Base-by-base conservation (phyloP, 2,113 vertebrate genomes). In the Pygoscelis adeliae region DNA sequence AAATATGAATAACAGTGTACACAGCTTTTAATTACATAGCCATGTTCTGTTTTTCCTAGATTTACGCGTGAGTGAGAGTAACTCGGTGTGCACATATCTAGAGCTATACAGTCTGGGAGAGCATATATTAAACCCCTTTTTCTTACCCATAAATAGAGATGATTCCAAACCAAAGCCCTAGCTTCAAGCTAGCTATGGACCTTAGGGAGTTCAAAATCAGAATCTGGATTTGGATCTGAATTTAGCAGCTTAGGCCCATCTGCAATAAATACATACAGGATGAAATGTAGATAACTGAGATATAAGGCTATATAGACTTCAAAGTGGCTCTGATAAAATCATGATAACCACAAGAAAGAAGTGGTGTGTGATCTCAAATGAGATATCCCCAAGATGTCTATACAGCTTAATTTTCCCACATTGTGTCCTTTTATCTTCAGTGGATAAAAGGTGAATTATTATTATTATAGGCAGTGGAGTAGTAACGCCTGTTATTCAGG, bases 371-470 rank as follows among this genome's bases (percentile, higher is more conserved):
- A 97, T 96, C 97, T 96, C 89, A 96, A 87, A 96, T 93, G 96
- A 97, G 97, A 97, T 97, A 97, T 96, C 87, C 93, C 93, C 95
- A 91, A 94, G 97, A 97, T 94, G 94, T 94, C 97, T 96, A 93
- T 96, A 95, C 95, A 97, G 95, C 93, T 96, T 97, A 96, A 97
- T 97, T 97, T 97, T 97, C 97, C 96, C 94, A 97, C 96, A 95
- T 96, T 96, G 95, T 96, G 96, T 97, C 96, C 94, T 96, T 97
- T 97, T 96, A 97, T 97, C 96, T 97, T 97, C 82, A 65, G 77
- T 94, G 95, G 94, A 97, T 97, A 96, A 97, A 97, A 97, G 95
- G 97, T 97, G 93, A 97, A 96, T 97, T 97, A 96, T 97, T 97
- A 96, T 97, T 97, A 96, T 96, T 96, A 88, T 87, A 97, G 96